Evolutionary conservation across 35 echinoderm and acorn worm genomes (phyloP).

Genomic region (Lytechinus variegatus): DNA sequence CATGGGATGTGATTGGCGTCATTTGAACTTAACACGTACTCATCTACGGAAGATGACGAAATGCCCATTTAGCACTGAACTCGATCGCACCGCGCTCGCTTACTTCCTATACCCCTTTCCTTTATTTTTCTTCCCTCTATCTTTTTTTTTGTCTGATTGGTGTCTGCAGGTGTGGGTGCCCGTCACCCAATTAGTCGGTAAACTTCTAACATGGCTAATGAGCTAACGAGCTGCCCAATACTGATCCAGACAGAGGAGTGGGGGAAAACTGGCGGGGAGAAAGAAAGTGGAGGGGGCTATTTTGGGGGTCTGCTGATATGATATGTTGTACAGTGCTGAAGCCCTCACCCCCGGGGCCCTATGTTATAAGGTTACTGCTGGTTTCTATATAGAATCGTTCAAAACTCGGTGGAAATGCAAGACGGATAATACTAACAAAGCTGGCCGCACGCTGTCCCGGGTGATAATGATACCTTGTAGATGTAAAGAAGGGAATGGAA

Average conservation of each 20-base stretch:
- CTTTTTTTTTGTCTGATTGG: not conserved
- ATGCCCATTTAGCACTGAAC: not conserved
- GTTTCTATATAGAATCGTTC: conserved; percentile 1
- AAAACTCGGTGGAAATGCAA: conserved; percentile 24
- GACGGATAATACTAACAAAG: conserved; percentile 52
- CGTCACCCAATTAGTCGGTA: conserved; percentile 1
- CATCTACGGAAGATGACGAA: not conserved
- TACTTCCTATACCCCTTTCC: not conserved
- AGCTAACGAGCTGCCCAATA: not conserved
- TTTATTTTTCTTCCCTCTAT: not conserved
- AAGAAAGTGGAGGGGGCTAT: not conserved
- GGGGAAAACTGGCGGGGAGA: not conserved
- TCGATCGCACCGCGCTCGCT: not conserved
- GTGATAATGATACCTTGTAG: conserved; percentile 13
- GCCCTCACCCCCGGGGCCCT: not conserved
- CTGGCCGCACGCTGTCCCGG: conserved; percentile 38
- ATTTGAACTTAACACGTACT: not conserved
- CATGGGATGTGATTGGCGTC: not conserved
- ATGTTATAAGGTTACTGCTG: conserved; percentile 43
- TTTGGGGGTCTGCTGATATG: not conserved
- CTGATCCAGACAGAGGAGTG: not conserved
- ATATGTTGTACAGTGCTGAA: conserved; percentile 18
- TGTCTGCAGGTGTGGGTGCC: conserved; percentile 2
- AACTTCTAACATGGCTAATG: not conserved
- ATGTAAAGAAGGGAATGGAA: conserved; percentile 2